These are phyloP conservation scores for Rhinoraja longicauda DNA, from an alignment of 2,797 vertebrate genomes.

Conservation along the genomic window DNA sequence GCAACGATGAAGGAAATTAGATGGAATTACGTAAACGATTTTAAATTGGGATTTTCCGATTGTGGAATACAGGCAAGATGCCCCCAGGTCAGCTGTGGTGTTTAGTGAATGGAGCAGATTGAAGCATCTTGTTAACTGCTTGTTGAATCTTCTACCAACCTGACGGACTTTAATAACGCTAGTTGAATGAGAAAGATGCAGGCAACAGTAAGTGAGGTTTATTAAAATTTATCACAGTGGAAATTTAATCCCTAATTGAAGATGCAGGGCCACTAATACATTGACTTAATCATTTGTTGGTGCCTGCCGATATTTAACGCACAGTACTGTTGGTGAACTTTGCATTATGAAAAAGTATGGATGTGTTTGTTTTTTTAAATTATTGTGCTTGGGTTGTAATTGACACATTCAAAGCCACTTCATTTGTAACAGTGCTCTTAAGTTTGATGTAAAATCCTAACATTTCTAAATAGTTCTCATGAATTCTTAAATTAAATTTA, in stretches of 20 bases:
- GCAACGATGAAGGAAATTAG: slow-evolving; percentile 44
- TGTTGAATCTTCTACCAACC: slow-evolving; percentile 52
- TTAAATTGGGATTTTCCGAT: slow-evolving; percentile 47
- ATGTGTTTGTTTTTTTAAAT: not conserved
- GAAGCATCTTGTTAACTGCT: slow-evolving; percentile 51
- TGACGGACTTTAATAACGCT: slow-evolving; percentile 60
- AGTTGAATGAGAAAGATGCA: slow-evolving; percentile 81
- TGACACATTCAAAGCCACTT: not conserved
- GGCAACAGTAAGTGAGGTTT: slow-evolving; percentile 79
- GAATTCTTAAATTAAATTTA: too few relatives aligned
- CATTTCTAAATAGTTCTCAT: not conserved
- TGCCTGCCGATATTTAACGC: not conserved
- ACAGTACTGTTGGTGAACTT: not conserved
- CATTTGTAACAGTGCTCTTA: not conserved
- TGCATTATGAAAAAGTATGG: not conserved
- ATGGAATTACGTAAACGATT: slow-evolving; percentile 40
- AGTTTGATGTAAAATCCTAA: not conserved
- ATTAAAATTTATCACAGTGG: slow-evolving; percentile 46
- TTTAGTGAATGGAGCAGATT: slow-evolving; percentile 55
- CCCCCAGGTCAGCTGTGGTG: slow-evolving; percentile 48
- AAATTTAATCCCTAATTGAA: slow-evolving; percentile 47
- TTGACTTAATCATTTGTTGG: not conserved
- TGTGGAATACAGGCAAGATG: slow-evolving; percentile 44
- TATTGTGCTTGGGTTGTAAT: not conserved
- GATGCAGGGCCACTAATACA: slow-evolving; percentile 41